Conservation (phyloP, 1,140 invertebrate genomes). For the Branchinecta lynchi region DNA sequence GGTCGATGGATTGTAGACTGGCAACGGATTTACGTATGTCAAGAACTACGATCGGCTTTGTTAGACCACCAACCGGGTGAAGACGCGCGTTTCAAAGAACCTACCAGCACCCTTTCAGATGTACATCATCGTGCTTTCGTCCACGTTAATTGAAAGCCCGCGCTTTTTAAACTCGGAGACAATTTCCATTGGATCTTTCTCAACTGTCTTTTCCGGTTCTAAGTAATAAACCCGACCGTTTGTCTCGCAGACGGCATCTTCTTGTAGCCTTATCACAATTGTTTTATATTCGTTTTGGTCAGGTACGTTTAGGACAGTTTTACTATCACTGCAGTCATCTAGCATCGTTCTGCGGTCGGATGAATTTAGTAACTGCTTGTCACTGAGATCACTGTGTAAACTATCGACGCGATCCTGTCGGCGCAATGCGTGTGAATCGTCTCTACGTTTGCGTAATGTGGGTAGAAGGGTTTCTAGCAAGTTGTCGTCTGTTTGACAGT, state of each 20-base stretch:
- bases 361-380: too few relatives aligned
- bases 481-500: background rate
- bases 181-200: background rate
- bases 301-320: background rate
- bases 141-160: background rate
- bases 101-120: background rate
- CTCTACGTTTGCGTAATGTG: background rate
- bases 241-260: background rate
- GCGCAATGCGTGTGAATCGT: background rate
- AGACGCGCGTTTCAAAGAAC: too few relatives aligned
- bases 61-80: too few relatives aligned
- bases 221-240: background rate
- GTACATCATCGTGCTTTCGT: conserved; percentile 9
- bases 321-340: background rate
- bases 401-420: background rate
- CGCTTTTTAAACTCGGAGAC: background rate
- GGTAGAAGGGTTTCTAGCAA: background rate
- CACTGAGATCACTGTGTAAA: background rate
- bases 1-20: too few relatives aligned
- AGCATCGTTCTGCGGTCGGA: too few relatives aligned
- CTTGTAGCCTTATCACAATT: background rate
- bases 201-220: background rate
- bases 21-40: too few relatives aligned
- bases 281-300: conserved; percentile 3
- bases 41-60: too few relatives aligned